Percentiles rank a stretch among this genome's conserved stretches.
These are phyloP conservation scores for Illadopsis cleaveri DNA, from an alignment of 2,113 vertebrate species.

Conservation along the genomic window DNA sequence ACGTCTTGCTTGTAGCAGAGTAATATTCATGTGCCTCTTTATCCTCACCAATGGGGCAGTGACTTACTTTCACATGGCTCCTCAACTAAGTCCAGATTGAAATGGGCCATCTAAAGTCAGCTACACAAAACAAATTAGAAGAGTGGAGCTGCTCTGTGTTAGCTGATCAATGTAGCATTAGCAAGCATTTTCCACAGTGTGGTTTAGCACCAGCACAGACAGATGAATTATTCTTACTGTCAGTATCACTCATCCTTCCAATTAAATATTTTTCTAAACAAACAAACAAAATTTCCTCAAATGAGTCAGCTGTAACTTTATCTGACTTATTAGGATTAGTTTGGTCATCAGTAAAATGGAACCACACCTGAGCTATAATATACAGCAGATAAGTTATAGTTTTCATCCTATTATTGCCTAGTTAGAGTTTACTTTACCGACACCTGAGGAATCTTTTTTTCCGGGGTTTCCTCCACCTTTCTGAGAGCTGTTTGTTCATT, in stretches of 20 bases:
- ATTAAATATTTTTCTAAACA: slow-evolving; percentile 38
- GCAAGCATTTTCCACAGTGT: slow-evolving; percentile 28
- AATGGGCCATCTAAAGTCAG: slow-evolving; percentile 12
- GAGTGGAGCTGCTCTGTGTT: not conserved
- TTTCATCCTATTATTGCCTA: not conserved
- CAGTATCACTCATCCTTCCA: not conserved
- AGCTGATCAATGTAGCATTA: slow-evolving; percentile 43
- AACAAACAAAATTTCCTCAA: slow-evolving; percentile 44
- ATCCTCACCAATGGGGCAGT: not conserved
- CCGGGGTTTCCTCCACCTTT: not conserved
- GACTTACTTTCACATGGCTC: slow-evolving; percentile 18
- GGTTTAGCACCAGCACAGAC: slow-evolving; percentile 10
- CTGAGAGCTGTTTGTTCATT: not conserved
- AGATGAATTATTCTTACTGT: slow-evolving; percentile 8
- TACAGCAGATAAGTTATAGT: not conserved
- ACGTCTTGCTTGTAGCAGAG: not conserved
- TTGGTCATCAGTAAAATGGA: slow-evolving; percentile 20
- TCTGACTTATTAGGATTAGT: not conserved
- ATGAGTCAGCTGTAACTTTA: not conserved
- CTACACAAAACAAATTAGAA: slow-evolving; percentile 54
- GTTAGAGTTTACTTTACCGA: not conserved
- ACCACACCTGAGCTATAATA: not conserved
- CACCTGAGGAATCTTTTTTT: not conserved
- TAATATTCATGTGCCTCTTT: not conserved
- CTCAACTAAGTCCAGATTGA: slow-evolving; percentile 34